These are phyloP conservation scores for Pteronura brasiliensis DNA, from an alignment of 2,113 vertebrate genomes.

Conservation along the genomic window DNA sequence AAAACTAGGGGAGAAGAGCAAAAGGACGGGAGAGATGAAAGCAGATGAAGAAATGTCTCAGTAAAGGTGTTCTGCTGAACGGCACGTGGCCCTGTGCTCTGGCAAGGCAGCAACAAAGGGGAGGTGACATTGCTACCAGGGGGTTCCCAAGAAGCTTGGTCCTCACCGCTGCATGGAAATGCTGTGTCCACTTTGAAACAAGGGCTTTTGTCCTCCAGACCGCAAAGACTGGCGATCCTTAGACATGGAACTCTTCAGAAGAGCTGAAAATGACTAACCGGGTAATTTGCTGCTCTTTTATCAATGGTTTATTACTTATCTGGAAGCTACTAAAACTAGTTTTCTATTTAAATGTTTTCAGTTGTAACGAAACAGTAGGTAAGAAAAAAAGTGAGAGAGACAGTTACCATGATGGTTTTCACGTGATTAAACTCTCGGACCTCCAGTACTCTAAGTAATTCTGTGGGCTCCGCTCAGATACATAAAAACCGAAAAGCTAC, in stretches of 20 bases:
- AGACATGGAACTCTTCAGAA: not conserved
- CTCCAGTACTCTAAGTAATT: not conserved
- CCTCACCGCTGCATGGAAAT: fast-evolving
- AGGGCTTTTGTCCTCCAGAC: not conserved
- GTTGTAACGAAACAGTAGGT: not conserved
- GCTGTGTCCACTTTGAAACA: not conserved
- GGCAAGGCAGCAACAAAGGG: not conserved
- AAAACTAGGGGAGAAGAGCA: not conserved
- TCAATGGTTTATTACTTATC: not conserved
- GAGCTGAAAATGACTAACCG: not conserved
- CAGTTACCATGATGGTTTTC: not conserved
- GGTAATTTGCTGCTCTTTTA: not conserved
- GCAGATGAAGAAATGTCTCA: not conserved
- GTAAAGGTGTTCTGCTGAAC: not conserved
- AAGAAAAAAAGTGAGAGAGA: not conserved
- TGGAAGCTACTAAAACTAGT: not conserved
- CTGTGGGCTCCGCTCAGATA: not conserved
- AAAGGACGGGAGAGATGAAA: not conserved
- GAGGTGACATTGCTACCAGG: not conserved
- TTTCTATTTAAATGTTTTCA: not conserved
- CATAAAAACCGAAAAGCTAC: not conserved
- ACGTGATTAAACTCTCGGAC: not conserved
- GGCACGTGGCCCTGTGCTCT: not conserved
- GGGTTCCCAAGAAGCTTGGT: not conserved
- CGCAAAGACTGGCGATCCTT: not conserved